Conservation (phyloP, 1,140 invertebrate genomes). For the Arctopsyche grandis region DNA sequence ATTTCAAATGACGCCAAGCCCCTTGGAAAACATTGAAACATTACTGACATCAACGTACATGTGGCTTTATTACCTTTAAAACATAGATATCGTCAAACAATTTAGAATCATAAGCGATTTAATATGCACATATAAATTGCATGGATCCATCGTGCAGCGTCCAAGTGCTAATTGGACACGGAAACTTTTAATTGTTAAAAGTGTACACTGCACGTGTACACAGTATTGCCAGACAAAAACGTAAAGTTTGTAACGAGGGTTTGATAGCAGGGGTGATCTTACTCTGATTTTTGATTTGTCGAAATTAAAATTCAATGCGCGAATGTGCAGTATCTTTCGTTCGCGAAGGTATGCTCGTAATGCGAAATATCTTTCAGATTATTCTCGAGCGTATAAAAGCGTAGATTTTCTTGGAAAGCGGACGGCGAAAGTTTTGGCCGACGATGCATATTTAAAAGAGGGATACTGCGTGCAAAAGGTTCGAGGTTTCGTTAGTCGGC, state of each 20-base stretch:
- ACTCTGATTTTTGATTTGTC: too few species aligned
- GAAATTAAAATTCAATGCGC: too few species aligned
- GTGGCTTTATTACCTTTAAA: too few species aligned
- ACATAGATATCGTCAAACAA: too few species aligned
- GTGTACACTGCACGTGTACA: background rate
- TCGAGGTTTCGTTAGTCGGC: background rate
- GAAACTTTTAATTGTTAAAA: conserved; percentile 20
- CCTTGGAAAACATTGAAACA: too few species aligned
- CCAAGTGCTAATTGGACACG: background rate
- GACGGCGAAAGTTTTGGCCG: background rate
- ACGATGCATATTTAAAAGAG: conserved; percentile 17
- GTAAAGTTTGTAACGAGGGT: conserved; percentile 25
- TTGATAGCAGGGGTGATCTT: background rate
- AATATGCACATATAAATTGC: conserved; percentile 14
- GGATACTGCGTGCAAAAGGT: conserved; percentile 1
- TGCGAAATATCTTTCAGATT: background rate
- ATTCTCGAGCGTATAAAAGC: background rate
- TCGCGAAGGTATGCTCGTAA: too few species aligned
- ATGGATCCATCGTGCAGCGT: background rate
- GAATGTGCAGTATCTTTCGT: too few species aligned
- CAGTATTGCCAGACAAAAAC: background rate
- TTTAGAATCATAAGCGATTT: background rate
- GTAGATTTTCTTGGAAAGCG: background rate
- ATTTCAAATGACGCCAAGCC: conserved; percentile 1
- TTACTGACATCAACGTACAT: too few species aligned